Percentiles rank a stretch among this genome's conserved stretches.
phyloP scores from a whole-genome alignment of 2,113 vertebrate species.

The Accipiter cooperii region DNA sequence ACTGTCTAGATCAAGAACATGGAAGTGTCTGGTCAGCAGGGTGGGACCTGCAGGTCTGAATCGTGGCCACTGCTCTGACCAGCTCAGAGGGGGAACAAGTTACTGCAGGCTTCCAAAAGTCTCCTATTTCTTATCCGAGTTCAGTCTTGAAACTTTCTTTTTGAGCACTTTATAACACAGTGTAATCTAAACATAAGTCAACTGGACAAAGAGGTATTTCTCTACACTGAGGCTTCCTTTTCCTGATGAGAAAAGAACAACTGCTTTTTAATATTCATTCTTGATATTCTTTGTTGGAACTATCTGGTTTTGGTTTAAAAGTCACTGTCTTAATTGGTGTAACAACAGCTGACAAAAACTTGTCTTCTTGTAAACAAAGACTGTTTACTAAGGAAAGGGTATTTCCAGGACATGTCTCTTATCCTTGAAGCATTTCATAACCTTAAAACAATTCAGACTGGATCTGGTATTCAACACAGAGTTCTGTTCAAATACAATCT shows the following conservation, averaged over 20 bases:
- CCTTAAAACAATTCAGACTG: not conserved
- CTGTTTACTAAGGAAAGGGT: not conserved
- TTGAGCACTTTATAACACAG: not conserved
- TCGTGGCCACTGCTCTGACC: not conserved
- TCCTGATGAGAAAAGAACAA: not conserved
- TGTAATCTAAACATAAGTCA: not conserved
- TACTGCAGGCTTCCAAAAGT: not conserved
- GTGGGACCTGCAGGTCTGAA: not conserved
- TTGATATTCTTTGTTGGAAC: not conserved
- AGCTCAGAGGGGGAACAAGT: rapidly evolving
- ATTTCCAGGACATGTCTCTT: not conserved
- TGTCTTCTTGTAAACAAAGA: not conserved
- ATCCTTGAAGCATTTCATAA: not conserved
- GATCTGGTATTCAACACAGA: not conserved
- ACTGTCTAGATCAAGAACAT: not conserved
- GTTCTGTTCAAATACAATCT: not conserved
- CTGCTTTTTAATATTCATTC: not conserved
- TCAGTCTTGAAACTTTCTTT: not conserved
- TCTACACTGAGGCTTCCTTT: not conserved
- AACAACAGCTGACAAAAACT: not conserved
- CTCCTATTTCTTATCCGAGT: not conserved
- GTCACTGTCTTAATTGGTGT: not conserved
- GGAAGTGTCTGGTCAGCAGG: not conserved
- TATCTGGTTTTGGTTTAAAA: not conserved
- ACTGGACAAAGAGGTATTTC: not conserved